Evolutionary conservation across 2,888 invertebrate species (phyloP), one percentile per base, ranked within the genome.

Genomic region (Troides oblongomaculatus): DNA sequence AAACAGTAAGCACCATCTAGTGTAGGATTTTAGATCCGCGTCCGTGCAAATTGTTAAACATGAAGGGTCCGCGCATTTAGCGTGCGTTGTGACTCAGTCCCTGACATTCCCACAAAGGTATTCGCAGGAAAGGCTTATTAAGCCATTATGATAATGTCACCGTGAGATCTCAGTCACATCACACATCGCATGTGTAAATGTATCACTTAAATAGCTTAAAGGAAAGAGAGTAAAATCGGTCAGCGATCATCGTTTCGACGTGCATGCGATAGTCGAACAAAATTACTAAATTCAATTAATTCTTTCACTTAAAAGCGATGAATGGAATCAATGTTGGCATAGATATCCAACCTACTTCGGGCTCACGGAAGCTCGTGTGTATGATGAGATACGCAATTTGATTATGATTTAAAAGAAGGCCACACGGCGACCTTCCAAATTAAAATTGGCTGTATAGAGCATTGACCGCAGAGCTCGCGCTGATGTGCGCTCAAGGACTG

Each of bases 381-480:
- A 90, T 79, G 85, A 77, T 78, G 79, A 83, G 80, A 80, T 79
- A 76, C 80, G 82, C 83, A 85, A 81, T 75, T 74, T 30, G 72
- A 76, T 76, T 84, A 81, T 85, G 84, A 82, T 79, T 81, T 82
- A 84, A 89, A 91, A 92, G 91, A 92, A 92, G 92, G 92, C 88
- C 92, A 89, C 84, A 82, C 80, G 82, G 85, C 89, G 92, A 92
- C 92, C 92, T 92, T 92, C 91, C 83, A 85, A 81, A 87, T 23
- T 58, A 23, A 58, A 84, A 84, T 79, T 85, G 83, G 57, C 12
- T 84, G 81, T 82, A 83, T 83, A 87, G 91, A 87, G 80, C 91
- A 80, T 88, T 90, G 90, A 90, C 89, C 90, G 85, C 73, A 50
- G 71, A 62, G 69, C 66, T 39, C 65, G 69, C 71, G 68, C 71